Evolutionary conservation across 2,888 invertebrate genomes (phyloP), one percentile per base, ranked within the genome.

Genomic region (Drosophila aldrichi): DNA sequence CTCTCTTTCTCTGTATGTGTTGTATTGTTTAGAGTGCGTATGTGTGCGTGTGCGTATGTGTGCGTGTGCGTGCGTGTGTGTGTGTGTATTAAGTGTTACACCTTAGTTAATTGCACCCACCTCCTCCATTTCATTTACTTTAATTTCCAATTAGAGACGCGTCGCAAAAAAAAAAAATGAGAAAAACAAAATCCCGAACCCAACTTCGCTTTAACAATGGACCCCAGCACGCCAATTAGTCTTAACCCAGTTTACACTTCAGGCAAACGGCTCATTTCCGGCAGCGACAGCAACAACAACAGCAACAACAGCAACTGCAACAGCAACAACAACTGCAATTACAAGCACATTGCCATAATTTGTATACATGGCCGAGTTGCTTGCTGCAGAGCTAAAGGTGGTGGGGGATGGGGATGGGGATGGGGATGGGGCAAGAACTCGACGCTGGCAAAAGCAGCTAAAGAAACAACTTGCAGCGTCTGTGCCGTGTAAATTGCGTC

Each of bases 171-270:
- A 6, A 20, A 20, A 7, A 16, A 16, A 16, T 3, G 16, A 22
- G 0, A 14, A 44, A 22, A 22, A 2, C 29, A 25, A 46, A 16
- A 3, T n/a, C 8, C 9, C 22, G 16, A 52, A 40, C 18, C 67
- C 65, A 76, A 76, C 76, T 76, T 62, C 55, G 40, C 67, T 73
- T 74, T 63, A 70, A 81, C 72, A 74, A 77, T 69, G 56, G 68
- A 40, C 40, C 69, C 60, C 68, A 69, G 58, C 81, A 79, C 82
- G 82, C 88, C 88, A 89, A 90, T 91, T 91, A 89, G 82, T 86
- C 80, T 90, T 90, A 90, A 89, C 91, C 91, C 85, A 90, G 87
- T 90, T 90, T 82, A 79, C 89, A 90, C 89, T 83, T 81, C 74
- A 82, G 71, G 71, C 85, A 81, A 88, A 79, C 81, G 75, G 83